These are phyloP conservation scores for Micrasema longulum DNA, from an alignment of 1,140 invertebrate species.

Conservation along the genomic window DNA sequence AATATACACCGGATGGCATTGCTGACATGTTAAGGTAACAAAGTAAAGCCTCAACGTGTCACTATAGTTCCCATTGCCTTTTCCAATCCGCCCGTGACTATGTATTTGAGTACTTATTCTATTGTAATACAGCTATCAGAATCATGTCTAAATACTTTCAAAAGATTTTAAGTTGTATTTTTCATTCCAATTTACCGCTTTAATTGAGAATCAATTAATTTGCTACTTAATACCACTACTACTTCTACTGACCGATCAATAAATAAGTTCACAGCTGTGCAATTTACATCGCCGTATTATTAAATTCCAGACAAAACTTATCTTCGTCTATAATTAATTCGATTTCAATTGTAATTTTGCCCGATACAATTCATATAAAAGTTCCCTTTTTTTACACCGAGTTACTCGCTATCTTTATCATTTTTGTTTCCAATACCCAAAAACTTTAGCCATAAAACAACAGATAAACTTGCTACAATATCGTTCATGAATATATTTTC, in stretches of 20 bases:
- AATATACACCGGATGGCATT: background rate
- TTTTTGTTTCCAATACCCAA: conserved; percentile 16
- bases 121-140: conserved; percentile 8
- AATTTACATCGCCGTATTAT: too few species aligned
- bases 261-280: too few species aligned
- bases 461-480: conserved; percentile 6
- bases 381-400: too few species aligned
- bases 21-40: background rate
- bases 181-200: too few species aligned
- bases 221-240: too few species aligned
- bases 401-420: background rate
- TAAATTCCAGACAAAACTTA: too few species aligned
- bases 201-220: too few species aligned
- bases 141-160: background rate
- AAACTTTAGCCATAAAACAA: conserved; percentile 20
- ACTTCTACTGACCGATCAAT: too few species aligned
- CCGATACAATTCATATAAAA: too few species aligned
- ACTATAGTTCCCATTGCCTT: conserved; percentile 6
- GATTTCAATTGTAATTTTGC: too few species aligned
- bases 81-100: conserved; percentile 24
- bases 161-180: too few species aligned
- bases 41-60: conserved; percentile 6
- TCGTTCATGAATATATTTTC: background rate
- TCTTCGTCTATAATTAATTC: too few species aligned
- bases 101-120: background rate